phyloP scores from a whole-genome alignment of 92 coral and sea anemone species.

The Siderastrea siderea region DNA sequence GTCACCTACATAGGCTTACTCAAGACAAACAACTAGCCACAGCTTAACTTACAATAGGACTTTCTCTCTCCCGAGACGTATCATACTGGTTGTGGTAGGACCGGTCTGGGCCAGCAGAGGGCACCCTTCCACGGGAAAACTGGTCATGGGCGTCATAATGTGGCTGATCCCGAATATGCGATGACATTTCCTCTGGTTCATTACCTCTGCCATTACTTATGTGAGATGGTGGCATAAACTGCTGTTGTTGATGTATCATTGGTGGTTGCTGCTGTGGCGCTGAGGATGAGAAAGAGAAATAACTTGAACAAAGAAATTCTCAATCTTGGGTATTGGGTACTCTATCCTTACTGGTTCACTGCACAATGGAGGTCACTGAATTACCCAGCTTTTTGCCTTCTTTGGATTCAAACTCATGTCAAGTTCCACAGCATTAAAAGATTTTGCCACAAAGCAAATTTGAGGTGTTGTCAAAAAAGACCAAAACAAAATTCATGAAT shows the following conservation, averaged over 20 bases:
- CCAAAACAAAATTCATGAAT: too few species aligned
- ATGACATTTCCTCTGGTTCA: constrained; percentile 75
- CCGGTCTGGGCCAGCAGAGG: constrained; percentile 58
- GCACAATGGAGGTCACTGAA: too few species aligned
- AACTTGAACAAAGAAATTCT: too few species aligned
- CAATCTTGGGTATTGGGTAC: too few species aligned
- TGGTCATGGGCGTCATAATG: constrained; percentile 81
- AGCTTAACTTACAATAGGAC: constrained; percentile 67
- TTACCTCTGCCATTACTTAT: constrained; percentile 74
- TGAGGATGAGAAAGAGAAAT: constrained; percentile 13
- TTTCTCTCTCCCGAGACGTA: constrained; percentile 50
- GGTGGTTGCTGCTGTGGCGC: constrained; percentile 20
- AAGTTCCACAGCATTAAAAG: too few species aligned
- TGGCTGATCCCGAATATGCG: constrained; percentile 60
- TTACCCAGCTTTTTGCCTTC: too few species aligned
- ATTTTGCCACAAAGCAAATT: too few species aligned
- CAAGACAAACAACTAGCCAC: background rate
- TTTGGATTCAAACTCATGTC: too few species aligned
- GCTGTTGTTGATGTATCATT: constrained; percentile 57
- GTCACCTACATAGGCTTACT: too few species aligned
- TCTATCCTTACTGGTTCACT: too few species aligned
- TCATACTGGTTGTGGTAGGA: constrained; percentile 62
- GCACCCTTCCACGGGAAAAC: constrained; percentile 58
- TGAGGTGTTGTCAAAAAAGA: too few species aligned
- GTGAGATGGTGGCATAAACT: background rate